phyloP scores from a whole-genome alignment of 2,113 vertebrate species.

The Alethe diademata region DNA sequence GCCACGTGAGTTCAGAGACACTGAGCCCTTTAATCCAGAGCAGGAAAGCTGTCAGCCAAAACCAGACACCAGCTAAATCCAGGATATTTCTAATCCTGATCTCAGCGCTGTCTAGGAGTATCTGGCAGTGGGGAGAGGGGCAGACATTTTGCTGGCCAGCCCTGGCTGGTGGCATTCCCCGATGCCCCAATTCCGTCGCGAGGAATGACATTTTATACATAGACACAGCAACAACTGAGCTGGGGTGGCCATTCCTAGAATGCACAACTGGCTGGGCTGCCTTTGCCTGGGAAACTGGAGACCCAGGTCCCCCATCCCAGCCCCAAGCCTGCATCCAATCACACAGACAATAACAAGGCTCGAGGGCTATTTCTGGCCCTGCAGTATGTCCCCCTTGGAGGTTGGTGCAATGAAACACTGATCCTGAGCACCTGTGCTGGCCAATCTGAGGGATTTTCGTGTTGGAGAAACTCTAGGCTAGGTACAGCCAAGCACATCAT shows the following conservation, averaged over 20 bases:
- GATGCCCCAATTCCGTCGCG: neutral
- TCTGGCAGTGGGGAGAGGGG: slow-evolving; percentile 18
- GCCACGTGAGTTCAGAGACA: neutral
- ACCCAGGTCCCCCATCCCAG: slow-evolving; percentile 52
- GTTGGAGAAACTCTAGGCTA: neutral
- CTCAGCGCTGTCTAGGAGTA: slow-evolving; percentile 35
- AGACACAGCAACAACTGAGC: slow-evolving; percentile 56
- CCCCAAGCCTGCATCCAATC: slow-evolving; percentile 58
- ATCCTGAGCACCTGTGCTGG: slow-evolving; percentile 65
- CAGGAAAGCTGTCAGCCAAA: slow-evolving; percentile 37
- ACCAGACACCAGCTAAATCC: slow-evolving; percentile 59
- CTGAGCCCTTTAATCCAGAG: slow-evolving; percentile 51
- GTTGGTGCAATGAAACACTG: slow-evolving; percentile 47
- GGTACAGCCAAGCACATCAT: neutral
- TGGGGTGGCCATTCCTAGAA: slow-evolving; percentile 63
- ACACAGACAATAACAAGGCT: slow-evolving; percentile 65
- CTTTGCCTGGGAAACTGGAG: slow-evolving; percentile 65
- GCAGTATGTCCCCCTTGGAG: slow-evolving; percentile 53
- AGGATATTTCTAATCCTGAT: slow-evolving; percentile 60
- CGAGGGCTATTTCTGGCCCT: slow-evolving; percentile 39
- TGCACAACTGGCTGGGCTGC: slow-evolving; percentile 67
- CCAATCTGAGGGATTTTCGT: slow-evolving; percentile 37
- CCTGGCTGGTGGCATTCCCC: neutral
- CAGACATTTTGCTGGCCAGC: neutral
- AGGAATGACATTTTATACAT: slow-evolving; percentile 63